These are phyloP conservation scores for Brachyalestes nurse DNA, from an alignment of 2,797 vertebrate species.

Conservation along the genomic window DNA sequence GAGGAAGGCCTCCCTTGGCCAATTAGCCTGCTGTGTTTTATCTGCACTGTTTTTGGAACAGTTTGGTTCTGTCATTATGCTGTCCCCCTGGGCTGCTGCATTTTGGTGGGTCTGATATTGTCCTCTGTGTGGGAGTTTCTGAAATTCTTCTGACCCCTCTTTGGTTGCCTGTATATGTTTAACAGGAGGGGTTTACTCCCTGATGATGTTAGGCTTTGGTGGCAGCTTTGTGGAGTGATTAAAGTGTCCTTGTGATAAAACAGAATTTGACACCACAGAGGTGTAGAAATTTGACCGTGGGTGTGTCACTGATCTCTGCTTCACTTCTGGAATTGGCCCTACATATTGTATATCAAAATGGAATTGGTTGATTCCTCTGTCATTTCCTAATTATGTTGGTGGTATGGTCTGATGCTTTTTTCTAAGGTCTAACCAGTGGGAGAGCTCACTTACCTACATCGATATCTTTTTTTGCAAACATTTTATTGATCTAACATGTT, in stretches of 20 bases:
- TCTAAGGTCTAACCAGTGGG: no score
- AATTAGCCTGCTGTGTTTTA: conserved; percentile 23
- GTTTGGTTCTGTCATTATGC: conserved; percentile 21
- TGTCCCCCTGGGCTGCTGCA: conserved; percentile 5
- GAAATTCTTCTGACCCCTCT: conserved; percentile 11
- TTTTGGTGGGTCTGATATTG: neutral
- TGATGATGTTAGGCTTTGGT: conserved; percentile 24
- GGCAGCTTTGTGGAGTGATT: conserved; percentile 10
- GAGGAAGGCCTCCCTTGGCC: conserved; percentile 25
- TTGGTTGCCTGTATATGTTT: conserved; percentile 40
- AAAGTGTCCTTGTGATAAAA: conserved; percentile 7
- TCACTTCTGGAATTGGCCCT: neutral
- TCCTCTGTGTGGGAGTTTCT: neutral
- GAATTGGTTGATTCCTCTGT: no score
- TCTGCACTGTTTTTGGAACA: conserved; percentile 22
- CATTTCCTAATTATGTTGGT: no score
- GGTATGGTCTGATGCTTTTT: no score
- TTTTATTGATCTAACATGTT: no score
- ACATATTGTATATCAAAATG: no score
- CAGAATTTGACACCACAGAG: conserved; percentile 26
- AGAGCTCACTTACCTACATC: no score
- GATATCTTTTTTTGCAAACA: no score
- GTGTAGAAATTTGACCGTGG: neutral
- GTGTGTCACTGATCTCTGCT: neutral
- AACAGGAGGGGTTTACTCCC: conserved; percentile 26